Evolutionary conservation across 2,797 vertebrate species (phyloP), one percentile per base, ranked within the genome.

Genomic region (Sebastes wilsoni): DNA sequence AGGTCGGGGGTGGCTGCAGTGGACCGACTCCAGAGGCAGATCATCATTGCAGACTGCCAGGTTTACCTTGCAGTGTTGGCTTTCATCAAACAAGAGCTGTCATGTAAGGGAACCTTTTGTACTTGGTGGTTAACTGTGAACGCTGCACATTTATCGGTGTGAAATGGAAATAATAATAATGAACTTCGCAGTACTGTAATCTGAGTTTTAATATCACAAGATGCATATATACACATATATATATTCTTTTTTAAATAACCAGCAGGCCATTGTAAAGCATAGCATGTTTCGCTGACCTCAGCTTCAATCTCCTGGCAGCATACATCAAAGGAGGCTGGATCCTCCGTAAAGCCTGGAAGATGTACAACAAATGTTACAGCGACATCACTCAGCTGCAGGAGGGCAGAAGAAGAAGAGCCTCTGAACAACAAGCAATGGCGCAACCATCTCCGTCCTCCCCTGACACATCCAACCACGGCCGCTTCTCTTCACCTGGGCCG

Each of bases 301-400:
- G 8, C 46, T 64, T 70, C 18, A 12, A 46, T 85, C 49, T 55
- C 30, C 58, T 22, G 36, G 36, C 88, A 99, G 99, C 97, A 0
- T 99, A 99, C 82, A 99, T 99, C 89, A 99, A 99, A 96, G 99
- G 98, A 94, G 98, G 99, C 89, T 99, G 99, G 99, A 98, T 99
- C 95, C 98, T 99, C 85, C 97, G 99, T 74, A 99, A 99, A 94
- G 99, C 98, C 92, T 99, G 99, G 98, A 99, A 99, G 94, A 98
- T 99, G 95, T 99, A 99, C 94, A 98, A 99, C 94, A 99, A 99
- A 89, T 99, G 98, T 92, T 98, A 99, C 93, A 95, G 93, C 52
- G 98, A 99, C 94, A 99, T 99, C 96, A 97, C 97, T 74, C 95
- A 96, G 7, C 96, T 99, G 80, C 98, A 99, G 95, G 97, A 99